phyloP scores from a whole-genome alignment of 2,888 invertebrate species.

The Steinernema hermaphroditum region DNA sequence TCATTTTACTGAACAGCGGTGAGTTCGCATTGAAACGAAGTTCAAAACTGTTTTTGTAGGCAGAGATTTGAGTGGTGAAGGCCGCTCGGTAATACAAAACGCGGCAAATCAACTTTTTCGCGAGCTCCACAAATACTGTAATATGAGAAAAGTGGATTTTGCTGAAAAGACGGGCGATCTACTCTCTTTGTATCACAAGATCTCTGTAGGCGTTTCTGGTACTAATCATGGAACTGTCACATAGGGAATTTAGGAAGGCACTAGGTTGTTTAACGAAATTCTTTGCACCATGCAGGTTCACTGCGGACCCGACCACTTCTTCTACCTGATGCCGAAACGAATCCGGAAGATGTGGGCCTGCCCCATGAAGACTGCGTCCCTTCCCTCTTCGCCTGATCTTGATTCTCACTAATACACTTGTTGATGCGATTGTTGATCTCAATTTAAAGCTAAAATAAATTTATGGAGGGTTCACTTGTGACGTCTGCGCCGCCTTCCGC shows the following conservation, averaged over 20 bases:
- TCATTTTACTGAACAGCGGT: constrained; percentile 7
- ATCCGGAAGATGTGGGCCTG: background rate
- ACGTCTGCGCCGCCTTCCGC: too few relatives aligned
- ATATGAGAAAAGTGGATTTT: background rate
- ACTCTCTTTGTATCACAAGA: background rate
- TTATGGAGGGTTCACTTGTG: too few relatives aligned
- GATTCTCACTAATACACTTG: background rate
- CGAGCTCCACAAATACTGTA: background rate
- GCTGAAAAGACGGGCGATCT: background rate
- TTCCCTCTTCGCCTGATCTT: too few relatives aligned
- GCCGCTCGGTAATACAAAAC: background rate
- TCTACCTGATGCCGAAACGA: constrained; percentile 21
- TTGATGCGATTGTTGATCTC: background rate
- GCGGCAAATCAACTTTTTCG: constrained; percentile 4
- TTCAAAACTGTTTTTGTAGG: background rate
- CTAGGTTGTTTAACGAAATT: background rate
- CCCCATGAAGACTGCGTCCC: too few relatives aligned
- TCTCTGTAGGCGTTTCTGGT: background rate
- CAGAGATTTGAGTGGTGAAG: background rate
- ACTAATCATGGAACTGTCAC: background rate
- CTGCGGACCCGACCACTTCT: background rate
- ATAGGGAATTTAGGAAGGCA: background rate
- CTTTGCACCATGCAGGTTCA: background rate
- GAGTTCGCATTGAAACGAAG: background rate
- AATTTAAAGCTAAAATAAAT: background rate